These are phyloP conservation scores for Flexamia atlantica DNA, from an alignment of 2,888 invertebrate genomes.

Conservation along the genomic window DNA sequence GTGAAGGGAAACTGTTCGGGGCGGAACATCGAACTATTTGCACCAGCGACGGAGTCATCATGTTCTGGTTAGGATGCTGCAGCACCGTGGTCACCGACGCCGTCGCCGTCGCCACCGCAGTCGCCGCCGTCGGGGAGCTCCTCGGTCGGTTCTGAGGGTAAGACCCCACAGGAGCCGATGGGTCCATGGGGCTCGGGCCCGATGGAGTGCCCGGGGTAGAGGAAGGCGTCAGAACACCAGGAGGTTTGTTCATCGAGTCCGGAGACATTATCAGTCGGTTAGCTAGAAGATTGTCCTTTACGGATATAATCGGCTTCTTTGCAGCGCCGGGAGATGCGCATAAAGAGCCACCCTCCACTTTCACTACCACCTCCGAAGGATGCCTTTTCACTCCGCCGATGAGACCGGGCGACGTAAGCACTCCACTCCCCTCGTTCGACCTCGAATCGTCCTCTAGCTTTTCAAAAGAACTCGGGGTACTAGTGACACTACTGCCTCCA, in stretches of 20 bases:
- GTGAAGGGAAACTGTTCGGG: slow-evolving; percentile 66
- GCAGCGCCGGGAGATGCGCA: slow-evolving; percentile 67
- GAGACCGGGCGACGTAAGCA: slow-evolving; percentile 75
- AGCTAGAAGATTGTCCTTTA: slow-evolving; percentile 65
- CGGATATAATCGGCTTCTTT: slow-evolving; percentile 62
- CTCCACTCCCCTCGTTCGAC: slow-evolving; percentile 82
- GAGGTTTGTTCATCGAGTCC: slow-evolving; percentile 75
- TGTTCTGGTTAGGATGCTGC: slow-evolving; percentile 68
- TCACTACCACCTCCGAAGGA: slow-evolving; percentile 67
- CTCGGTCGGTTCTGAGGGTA: slow-evolving; percentile 76
- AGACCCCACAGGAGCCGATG: slow-evolving; percentile 67
- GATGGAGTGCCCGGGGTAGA: slow-evolving; percentile 82
- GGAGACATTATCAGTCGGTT: slow-evolving; percentile 66
- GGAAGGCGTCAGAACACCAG: slow-evolving; percentile 81
- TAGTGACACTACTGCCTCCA: slow-evolving; percentile 85
- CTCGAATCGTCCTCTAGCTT: slow-evolving; percentile 86
- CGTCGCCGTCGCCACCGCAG: slow-evolving; percentile 74
- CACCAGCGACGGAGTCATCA: slow-evolving; percentile 65
- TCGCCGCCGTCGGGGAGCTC: slow-evolving; percentile 84
- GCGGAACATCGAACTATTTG: slow-evolving; percentile 67
- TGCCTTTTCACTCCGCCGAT: slow-evolving; percentile 65
- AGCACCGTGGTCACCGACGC: slow-evolving; percentile 67
- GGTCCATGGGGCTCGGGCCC: slow-evolving; percentile 80
- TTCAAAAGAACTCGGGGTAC: slow-evolving; percentile 79
- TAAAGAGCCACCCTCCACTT: slow-evolving; percentile 67